phyloP scores from a whole-genome alignment of 2,888 invertebrate genomes.

The Pseudanteris insignis region DNA sequence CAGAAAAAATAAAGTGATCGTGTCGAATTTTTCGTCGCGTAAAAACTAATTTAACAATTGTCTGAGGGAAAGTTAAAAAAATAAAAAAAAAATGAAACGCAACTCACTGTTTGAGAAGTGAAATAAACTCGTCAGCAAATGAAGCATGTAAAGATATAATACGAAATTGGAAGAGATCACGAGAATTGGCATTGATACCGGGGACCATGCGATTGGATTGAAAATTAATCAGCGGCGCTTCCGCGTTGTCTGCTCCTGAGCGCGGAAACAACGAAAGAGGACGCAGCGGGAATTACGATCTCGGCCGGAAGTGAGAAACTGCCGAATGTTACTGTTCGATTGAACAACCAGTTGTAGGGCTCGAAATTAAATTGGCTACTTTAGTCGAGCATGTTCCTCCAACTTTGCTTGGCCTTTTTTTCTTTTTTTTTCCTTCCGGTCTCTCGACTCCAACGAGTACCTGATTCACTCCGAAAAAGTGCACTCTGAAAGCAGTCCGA shows the following conservation, averaged over 20 bases:
- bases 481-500: not conserved
- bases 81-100: too few relatives aligned
- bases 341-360: slow-evolving; percentile 30
- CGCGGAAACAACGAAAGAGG: slow-evolving; percentile 24
- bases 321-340: slow-evolving; percentile 34
- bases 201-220: slow-evolving; percentile 35
- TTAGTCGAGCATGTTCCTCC: slow-evolving; percentile 20
- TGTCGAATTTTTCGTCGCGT: too few relatives aligned
- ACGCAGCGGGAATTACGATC: slow-evolving; percentile 24
- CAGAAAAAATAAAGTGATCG: too few relatives aligned
- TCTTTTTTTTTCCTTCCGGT: slow-evolving; percentile 2
- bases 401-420: slow-evolving; percentile 14
- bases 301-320: slow-evolving; percentile 34
- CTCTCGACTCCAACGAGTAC: not conserved
- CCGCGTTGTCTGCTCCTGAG: slow-evolving; percentile 21
- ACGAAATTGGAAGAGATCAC: slow-evolving; percentile 35
- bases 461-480: not conserved
- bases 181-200: slow-evolving; percentile 31
- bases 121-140: slow-evolving; percentile 7
- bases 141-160: slow-evolving; percentile 33
- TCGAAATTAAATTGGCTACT: slow-evolving; percentile 38
- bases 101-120: too few relatives aligned
- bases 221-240: slow-evolving; percentile 40
- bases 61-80: too few relatives aligned
- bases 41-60: too few relatives aligned